A percentile compares a stretch with the other conserved stretches of the same genome.
These are phyloP conservation scores for Tipula helvola DNA, from an alignment of 2,888 invertebrate species.

Conservation along the genomic window DNA sequence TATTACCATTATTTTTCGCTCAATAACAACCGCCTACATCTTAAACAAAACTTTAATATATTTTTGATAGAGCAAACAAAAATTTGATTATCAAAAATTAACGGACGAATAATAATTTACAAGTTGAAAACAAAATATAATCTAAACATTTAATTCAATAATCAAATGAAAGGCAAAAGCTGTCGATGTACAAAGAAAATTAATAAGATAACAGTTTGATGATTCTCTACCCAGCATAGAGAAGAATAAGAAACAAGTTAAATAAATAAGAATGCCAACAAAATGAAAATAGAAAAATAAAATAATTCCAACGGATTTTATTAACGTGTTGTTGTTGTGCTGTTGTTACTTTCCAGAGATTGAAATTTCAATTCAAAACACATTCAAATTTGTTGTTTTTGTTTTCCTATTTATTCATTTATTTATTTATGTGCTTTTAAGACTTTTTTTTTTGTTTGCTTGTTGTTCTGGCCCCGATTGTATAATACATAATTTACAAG, in stretches of 20 bases:
- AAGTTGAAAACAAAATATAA: too few species aligned
- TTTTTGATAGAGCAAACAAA: too few species aligned
- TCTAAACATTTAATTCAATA: background rate
- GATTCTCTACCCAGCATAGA: background rate
- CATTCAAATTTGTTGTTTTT: background rate
- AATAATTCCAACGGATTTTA: background rate
- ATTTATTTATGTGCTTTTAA: conserved; percentile 4
- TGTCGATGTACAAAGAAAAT: too few species aligned
- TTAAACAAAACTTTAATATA: too few species aligned
- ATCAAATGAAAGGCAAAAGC: background rate
- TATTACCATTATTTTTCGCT: too few species aligned
- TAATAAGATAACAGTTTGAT: background rate
- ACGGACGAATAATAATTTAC: too few species aligned
- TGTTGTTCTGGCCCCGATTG: background rate
- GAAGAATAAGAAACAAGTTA: background rate
- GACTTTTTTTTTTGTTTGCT: background rate
- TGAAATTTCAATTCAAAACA: background rate
- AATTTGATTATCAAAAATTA: too few species aligned
- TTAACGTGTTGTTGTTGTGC: background rate
- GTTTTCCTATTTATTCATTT: background rate
- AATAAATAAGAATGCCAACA: background rate
- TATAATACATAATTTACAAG: background rate
- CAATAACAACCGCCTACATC: too few species aligned
- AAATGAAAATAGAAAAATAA: background rate
- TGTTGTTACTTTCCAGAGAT: background rate